Evolutionary conservation across 2,888 invertebrate species (phyloP), one percentile per base, ranked within the genome.

Genomic region (Troides oblongomaculatus): DNA sequence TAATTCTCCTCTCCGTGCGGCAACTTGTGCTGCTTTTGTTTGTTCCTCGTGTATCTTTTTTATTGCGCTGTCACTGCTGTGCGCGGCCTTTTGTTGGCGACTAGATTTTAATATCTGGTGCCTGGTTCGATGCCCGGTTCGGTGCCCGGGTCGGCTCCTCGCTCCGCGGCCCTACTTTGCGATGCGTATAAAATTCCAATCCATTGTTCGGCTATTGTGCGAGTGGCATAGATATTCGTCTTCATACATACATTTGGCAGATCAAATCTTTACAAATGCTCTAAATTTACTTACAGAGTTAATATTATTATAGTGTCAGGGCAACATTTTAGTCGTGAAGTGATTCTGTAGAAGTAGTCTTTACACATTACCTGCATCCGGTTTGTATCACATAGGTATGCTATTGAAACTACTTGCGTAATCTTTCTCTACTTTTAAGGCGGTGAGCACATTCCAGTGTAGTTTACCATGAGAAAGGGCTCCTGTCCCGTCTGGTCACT

Each of bases 1-100:
- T 92, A 91, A 90, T 88, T 92, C 85, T 87, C 84, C 84, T 81
- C 89, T 89, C 90, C 90, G 90, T 91, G 89, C 85, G 78, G 81
- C 84, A 88, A 86, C 80, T 88, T 86, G 80, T 77, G 77, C 72
- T 76, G 82, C 81, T 83, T 85, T 85, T 84, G 84, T 84, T 83
- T 78, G 74, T 75, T 73, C 69, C 73, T 79, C 83, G 81, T 86
- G 83, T 86, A 83, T 86, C 84, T 85, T 84, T 85, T 86, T 88
- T 88, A 87, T 86, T 86, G 76, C 75, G 69, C 74, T 23, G 73
- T 74, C 75, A 75, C 74, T 75, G 76, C 76, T 76, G 74, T 75
- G 75, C 73, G 71, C 62, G 71, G 71, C 72, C 76, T 74, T 77
- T 75, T 78, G 76, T 77, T 63, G 43, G 14, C 43, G 67, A 30